Conservation (phyloP, 2,797 vertebrate genomes). For the Paramormyrops hopkinsi region DNA sequence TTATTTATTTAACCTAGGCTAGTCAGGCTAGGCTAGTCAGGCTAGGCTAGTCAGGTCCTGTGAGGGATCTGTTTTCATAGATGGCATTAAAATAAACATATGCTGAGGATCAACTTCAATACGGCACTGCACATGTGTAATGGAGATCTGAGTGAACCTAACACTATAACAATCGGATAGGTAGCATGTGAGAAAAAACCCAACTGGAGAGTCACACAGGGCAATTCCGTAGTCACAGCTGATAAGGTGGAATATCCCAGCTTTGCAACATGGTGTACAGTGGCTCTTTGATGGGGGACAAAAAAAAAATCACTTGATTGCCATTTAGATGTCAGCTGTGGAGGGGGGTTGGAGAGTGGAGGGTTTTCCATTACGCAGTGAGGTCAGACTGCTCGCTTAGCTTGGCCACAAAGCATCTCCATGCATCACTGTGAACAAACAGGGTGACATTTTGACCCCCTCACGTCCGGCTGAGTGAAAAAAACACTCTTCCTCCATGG, state of each 20-base stretch:
- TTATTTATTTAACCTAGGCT: not conserved
- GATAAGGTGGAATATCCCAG: not conserved
- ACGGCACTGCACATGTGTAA: not conserved
- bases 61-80: not conserved
- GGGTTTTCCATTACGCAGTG: conserved; percentile 16
- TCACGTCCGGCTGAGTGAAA: not conserved
- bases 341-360: conserved; percentile 7
- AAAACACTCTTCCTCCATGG: conserved; percentile 12
- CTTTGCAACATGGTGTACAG: not conserved
- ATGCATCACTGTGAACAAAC: conserved; percentile 3
- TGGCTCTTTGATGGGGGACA: conserved; percentile 4
- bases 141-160: not conserved
- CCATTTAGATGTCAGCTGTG: not conserved
- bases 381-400: not conserved
- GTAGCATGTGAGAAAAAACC: not conserved
- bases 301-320: not conserved
- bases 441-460: not conserved
- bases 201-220: not conserved
- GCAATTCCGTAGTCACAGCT: not conserved
- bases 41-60: not conserved
- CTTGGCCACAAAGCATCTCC: not conserved
- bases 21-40: not conserved
- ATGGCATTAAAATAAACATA: not conserved
- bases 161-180: not conserved
- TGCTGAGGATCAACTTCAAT: not conserved